A percentile compares a stretch with the other conserved stretches of the same genome.
These are phyloP conservation scores for Enteromius treurensis DNA, from an alignment of 2,797 vertebrate species.

Conservation along the genomic window DNA sequence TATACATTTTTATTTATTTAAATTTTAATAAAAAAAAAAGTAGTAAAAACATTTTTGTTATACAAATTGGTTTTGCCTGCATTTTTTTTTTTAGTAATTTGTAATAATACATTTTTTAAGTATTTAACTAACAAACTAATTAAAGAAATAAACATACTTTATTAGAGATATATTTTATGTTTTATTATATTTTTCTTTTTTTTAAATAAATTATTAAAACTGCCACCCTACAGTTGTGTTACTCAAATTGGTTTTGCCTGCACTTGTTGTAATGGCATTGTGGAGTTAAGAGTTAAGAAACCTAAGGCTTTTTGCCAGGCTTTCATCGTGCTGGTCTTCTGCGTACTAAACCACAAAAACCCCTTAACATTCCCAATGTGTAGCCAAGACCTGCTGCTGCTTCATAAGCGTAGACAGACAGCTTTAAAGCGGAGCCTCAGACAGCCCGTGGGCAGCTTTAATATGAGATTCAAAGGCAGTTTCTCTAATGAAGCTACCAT, in stretches of 20 bases:
- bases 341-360: constrained; percentile 47
- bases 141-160: not conserved
- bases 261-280: not conserved
- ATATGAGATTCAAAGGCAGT: constrained; percentile 50
- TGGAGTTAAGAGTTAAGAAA: not conserved
- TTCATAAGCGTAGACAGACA: constrained; percentile 46
- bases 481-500: constrained; percentile 41
- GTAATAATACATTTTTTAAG: too few species aligned
- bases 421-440: constrained; percentile 46
- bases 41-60: too few species aligned
- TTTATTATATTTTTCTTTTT: not conserved
- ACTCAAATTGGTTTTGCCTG: too few species aligned
- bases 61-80: not conserved
- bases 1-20: too few species aligned
- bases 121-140: too few species aligned
- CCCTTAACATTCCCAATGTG: constrained; percentile 42
- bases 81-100: not conserved
- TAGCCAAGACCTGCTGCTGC: constrained; percentile 47
- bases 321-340: constrained; percentile 30
- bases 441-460: constrained; percentile 47
- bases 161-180: not conserved
- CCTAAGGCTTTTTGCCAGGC: constrained; percentile 36
- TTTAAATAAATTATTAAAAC: not conserved
- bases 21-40: too few species aligned
- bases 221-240: not conserved